Conservation (phyloP, 1,140 invertebrate genomes). For the Grapholita molesta region DNA sequence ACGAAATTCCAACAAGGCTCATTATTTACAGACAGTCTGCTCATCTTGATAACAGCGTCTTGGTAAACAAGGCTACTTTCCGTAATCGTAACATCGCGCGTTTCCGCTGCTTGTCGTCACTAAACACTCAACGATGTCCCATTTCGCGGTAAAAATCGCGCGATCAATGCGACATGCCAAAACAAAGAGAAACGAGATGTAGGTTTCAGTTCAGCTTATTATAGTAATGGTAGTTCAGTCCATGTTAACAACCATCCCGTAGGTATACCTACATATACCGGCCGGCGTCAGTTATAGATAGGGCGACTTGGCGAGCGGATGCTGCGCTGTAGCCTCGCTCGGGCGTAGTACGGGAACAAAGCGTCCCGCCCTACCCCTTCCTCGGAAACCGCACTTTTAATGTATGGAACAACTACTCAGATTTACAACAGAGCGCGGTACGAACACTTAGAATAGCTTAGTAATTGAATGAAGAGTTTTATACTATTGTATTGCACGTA, state of each 20-base stretch:
- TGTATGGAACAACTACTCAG: constrained; percentile 54
- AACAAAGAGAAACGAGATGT: neutral
- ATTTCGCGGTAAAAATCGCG: constrained; percentile 14
- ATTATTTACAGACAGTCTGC: neutral
- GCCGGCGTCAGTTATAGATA: constrained; percentile 25
- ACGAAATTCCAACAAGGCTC: neutral
- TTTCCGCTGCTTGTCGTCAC: neutral
- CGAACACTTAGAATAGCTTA: constrained; percentile 33
- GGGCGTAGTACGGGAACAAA: constrained; percentile 66
- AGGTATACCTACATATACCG: constrained; percentile 17
- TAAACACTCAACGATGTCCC: neutral
- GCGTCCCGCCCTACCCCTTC: constrained; percentile 55
- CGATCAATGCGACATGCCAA: neutral
- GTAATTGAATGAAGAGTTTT: constrained; percentile 27
- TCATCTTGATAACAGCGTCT: constrained; percentile 13
- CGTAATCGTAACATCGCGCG: constrained; percentile 10
- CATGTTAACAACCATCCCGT: neutral
- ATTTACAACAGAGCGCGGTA: constrained; percentile 28
- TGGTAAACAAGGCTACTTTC: constrained; percentile 15
- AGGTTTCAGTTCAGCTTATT: neutral
- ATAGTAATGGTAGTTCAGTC: neutral
- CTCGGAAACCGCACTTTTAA: constrained; percentile 36
- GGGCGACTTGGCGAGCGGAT: constrained; percentile 53
- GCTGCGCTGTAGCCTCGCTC: constrained; percentile 65
- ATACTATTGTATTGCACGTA: constrained; percentile 28